Base-by-base conservation (phyloP, 1,140 invertebrate species). In the Nixonia krombeini region DNA sequence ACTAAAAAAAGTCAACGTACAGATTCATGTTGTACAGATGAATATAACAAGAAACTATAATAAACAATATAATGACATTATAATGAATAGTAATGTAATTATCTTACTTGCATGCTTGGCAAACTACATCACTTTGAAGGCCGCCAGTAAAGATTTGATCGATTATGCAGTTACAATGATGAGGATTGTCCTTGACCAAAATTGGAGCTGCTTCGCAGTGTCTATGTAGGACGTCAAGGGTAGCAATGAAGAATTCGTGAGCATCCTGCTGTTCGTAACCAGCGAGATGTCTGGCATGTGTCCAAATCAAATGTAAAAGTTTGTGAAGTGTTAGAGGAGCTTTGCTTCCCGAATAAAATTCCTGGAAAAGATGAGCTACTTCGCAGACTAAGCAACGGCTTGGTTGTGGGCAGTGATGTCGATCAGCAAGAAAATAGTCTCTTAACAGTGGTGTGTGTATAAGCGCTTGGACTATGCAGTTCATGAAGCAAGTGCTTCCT, bases 401-500 rank as follows among this genome's bases (percentile, higher is more conserved):
- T 2, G 88, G 84, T 66, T 89, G 87, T 57, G 91, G 91, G 80
- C 95, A 96, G 72, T 92, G 89, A 80, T 99, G 97, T 69, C 91
- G 90, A 82, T 99, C 96, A 31, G 94, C 91, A 61, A 99, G 88
- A 79, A 99, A 99, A 84, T 97, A 99, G 80, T 99, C 96, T 65
- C 97, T 85, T 46, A 99, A 85, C 12, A 98, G 83, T 0, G 97
- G 96, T 4, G 96, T 99, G 77, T 99, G 97, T 37, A 96, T 96
- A 52, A 99, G 80, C 1, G 95, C 93, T 87, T 99, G 97, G 5
- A 99, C 91, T 75, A 99, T 97, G 78, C 95, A 97, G 82, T 98
- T 99, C 95, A 99, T 98, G 81, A 99, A 99, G 85, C 97, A 99
- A 0, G 98, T 99, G 64, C 96, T 96, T n/a, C 97, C 97, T 67